Conservation (phyloP, 2,888 invertebrate genomes). For the Phrixothrix hirtus region DNA sequence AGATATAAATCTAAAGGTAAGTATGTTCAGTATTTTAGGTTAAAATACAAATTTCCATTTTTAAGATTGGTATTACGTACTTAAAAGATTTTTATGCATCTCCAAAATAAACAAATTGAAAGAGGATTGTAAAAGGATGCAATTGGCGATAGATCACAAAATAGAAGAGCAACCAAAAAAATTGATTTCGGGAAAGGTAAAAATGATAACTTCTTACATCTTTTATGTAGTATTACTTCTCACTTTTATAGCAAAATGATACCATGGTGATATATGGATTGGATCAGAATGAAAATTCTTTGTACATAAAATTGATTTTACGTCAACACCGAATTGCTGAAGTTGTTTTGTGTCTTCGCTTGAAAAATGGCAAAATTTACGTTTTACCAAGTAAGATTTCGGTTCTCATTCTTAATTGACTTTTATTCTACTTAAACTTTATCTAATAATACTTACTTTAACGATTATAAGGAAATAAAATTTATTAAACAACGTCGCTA, state of each 20-base stretch:
- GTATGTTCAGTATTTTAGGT: conserved; percentile 7
- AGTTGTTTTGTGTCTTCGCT: conserved; percentile 59
- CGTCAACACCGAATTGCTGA: conserved; percentile 60
- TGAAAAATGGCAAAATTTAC: conserved; percentile 55
- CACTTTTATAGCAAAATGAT: conserved; percentile 52
- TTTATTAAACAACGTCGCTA: no score
- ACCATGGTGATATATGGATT: conserved; percentile 59
- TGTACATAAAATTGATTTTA: conserved; percentile 61
- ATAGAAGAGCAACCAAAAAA: conserved; percentile 37
- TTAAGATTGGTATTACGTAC: conserved; percentile 46
- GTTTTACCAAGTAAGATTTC: conserved; percentile 51
- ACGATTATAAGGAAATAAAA: no score
- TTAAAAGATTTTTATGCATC: conserved; percentile 44
- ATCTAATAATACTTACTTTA: no score
- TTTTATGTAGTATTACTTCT: conserved; percentile 31
- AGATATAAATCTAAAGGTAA: conserved; percentile 41
- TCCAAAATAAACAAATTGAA: conserved; percentile 41
- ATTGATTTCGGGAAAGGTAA: conserved; percentile 47
- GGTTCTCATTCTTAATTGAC: conserved; percentile 3
- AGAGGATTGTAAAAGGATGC: conserved; percentile 30
- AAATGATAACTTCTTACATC: conserved; percentile 21
- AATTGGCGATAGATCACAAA: conserved; percentile 28
- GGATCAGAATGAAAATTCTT: conserved; percentile 61
- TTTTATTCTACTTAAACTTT: no score
- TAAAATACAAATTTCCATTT: conserved; percentile 8